A percentile compares a stretch with the other conserved stretches of the same genome.
Evolutionary conservation across 2,888 invertebrate genomes (phyloP).

Genomic region (Serripes groenlandicus): DNA sequence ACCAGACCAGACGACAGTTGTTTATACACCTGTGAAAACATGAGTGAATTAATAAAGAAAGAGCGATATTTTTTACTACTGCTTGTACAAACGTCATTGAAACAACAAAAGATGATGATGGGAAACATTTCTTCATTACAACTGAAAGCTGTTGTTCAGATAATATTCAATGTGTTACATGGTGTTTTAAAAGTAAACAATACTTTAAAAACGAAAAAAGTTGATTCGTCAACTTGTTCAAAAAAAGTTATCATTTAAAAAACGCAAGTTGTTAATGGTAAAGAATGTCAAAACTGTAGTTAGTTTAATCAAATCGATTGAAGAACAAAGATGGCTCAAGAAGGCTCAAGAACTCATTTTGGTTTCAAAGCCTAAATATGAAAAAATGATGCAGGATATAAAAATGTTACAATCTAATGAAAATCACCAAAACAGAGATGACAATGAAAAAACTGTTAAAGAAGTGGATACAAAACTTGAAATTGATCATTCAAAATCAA

Average conservation of each 20-base stretch:
- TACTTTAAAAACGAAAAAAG: constrained; percentile 34
- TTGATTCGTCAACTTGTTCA: constrained; percentile 51
- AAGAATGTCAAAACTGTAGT: constrained; percentile 36
- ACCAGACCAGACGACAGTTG: constrained; percentile 53
- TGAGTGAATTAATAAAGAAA: constrained; percentile 28
- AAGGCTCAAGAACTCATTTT: constrained; percentile 49
- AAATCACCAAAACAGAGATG: background rate
- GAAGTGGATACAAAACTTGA: background rate
- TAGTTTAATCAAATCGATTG: constrained; percentile 28
- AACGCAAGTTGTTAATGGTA: constrained; percentile 33
- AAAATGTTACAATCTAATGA: background rate
- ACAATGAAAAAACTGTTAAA: background rate
- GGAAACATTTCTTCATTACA: constrained; percentile 33
- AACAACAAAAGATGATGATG: constrained; percentile 29
- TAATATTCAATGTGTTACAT: constrained; percentile 46
- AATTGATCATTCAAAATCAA: background rate
- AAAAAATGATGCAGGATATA: constrained; percentile 6
- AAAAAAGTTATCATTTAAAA: constrained; percentile 33
- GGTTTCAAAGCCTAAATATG: constrained; percentile 46
- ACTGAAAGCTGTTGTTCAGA: constrained; percentile 43
- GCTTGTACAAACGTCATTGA: constrained; percentile 20
- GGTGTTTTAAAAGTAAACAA: constrained; percentile 17
- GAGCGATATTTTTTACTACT: constrained; percentile 40
- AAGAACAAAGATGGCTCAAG: constrained; percentile 44
- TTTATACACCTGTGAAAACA: constrained; percentile 31